phyloP scores from a whole-genome alignment of 2,113 vertebrate species.

The Cacatua alba region DNA sequence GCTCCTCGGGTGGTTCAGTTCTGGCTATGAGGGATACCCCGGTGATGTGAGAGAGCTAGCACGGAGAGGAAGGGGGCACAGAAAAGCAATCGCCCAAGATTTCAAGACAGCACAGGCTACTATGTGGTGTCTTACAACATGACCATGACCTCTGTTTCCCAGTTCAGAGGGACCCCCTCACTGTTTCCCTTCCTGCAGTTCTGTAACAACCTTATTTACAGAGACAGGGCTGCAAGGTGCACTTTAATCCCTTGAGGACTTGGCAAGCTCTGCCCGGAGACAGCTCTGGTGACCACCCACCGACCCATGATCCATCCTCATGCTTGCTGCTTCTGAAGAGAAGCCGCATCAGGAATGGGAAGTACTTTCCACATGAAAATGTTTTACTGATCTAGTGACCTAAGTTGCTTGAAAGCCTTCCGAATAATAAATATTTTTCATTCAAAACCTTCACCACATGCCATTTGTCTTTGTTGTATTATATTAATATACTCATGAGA shows the following conservation, averaged over 20 bases:
- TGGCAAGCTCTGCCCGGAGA: neutral
- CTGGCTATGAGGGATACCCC: neutral
- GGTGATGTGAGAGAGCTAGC: neutral
- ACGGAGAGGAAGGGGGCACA: neutral
- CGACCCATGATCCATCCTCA: neutral
- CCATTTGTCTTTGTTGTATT: constrained; percentile 48
- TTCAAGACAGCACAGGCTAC: fast-evolving
- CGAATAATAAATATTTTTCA: constrained; percentile 56
- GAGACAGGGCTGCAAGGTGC: neutral
- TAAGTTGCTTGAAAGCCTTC: constrained; percentile 28
- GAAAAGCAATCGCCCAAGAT: neutral
- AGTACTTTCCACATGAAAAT: constrained; percentile 29
- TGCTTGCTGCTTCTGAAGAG: neutral
- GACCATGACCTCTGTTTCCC: fast-evolving
- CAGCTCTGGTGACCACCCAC: neutral
- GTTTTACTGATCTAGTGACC: constrained; percentile 60
- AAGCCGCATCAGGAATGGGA: neutral
- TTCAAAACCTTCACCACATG: constrained; percentile 39
- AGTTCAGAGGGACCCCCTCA: neutral
- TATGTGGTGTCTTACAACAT: neutral
- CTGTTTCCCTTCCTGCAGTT: neutral
- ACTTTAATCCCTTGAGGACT: neutral
- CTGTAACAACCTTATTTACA: neutral
- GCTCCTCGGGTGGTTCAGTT: neutral
- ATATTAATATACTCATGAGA: constrained; percentile 43